phyloP scores from a whole-genome alignment of 2,113 vertebrate genomes.

The Puffinus mauretanicus region DNA sequence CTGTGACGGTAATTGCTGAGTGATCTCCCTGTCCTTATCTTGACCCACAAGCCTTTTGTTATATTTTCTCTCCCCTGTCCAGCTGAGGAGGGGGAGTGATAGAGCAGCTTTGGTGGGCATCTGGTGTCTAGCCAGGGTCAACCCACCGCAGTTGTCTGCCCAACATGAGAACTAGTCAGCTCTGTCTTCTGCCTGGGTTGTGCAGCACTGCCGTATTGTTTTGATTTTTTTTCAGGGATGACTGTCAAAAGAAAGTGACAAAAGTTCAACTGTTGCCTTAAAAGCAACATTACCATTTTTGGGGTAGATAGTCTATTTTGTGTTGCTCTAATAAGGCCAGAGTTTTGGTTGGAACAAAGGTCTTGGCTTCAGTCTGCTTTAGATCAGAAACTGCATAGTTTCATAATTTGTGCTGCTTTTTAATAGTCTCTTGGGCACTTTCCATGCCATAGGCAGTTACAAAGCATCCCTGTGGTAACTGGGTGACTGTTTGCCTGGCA shows the following conservation, averaged over 20 bases:
- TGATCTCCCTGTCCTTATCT: not conserved
- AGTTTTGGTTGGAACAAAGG: not conserved
- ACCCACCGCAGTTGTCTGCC: not conserved
- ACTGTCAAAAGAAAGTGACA: not conserved
- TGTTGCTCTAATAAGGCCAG: not conserved
- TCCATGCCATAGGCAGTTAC: not conserved
- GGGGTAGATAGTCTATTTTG: not conserved
- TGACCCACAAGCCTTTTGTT: accelerated
- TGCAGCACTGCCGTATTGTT: not conserved
- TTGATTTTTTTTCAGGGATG: not conserved
- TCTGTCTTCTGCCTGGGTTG: not conserved
- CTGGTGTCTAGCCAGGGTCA: not conserved
- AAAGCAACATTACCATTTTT: not conserved
- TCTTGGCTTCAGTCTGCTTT: not conserved
- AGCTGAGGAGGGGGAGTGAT: not conserved
- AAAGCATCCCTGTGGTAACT: not conserved
- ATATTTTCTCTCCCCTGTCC: not conserved
- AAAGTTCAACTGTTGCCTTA: not conserved
- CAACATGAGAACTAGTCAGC: not conserved
- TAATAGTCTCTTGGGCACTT: not conserved
- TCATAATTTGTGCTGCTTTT: not conserved
- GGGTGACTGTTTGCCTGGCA: not conserved
- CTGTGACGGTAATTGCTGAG: not conserved
- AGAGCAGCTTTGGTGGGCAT: not conserved
- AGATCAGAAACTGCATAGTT: not conserved